Evolutionary conservation across 2,797 vertebrate species (phyloP).

Genomic region (Nannoperca australis): DNA sequence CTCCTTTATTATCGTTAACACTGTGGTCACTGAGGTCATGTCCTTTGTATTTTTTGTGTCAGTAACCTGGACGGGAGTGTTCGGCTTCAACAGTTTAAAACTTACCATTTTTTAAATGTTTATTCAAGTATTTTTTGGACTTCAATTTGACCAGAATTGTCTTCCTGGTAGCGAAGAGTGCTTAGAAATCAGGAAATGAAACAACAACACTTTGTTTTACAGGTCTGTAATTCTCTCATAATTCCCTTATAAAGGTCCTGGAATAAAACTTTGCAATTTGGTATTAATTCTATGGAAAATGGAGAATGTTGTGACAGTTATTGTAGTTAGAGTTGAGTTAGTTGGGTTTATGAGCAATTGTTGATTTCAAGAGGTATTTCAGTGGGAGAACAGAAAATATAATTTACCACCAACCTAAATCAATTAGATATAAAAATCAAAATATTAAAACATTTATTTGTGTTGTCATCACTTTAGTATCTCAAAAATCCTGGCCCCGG

Average conservation of each 20-base stretch:
- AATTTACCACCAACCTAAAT: background rate
- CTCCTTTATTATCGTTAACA: slow-evolving; percentile 3
- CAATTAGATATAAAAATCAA: background rate
- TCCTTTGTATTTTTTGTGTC: background rate
- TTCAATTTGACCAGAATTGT: background rate
- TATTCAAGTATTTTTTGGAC: background rate
- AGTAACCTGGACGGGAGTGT: background rate
- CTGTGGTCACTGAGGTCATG: background rate
- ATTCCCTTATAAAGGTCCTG: background rate
- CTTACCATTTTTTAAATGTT: background rate
- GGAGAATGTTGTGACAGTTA: background rate
- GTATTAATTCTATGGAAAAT: background rate
- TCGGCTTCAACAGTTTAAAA: background rate
- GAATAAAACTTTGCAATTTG: background rate
- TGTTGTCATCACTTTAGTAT: slow-evolving; percentile 3
- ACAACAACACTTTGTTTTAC: background rate
- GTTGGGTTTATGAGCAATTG: background rate
- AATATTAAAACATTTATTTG: background rate
- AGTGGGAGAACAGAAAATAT: background rate
- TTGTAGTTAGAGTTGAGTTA: background rate
- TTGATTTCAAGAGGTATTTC: background rate
- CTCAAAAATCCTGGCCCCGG: background rate
- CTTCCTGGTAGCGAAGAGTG: background rate
- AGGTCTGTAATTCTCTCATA: background rate
- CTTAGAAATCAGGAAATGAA: background rate